Conservation (phyloP, 2,113 vertebrate genomes). For the Sinocyclocheilus rhinocerous region DNA sequence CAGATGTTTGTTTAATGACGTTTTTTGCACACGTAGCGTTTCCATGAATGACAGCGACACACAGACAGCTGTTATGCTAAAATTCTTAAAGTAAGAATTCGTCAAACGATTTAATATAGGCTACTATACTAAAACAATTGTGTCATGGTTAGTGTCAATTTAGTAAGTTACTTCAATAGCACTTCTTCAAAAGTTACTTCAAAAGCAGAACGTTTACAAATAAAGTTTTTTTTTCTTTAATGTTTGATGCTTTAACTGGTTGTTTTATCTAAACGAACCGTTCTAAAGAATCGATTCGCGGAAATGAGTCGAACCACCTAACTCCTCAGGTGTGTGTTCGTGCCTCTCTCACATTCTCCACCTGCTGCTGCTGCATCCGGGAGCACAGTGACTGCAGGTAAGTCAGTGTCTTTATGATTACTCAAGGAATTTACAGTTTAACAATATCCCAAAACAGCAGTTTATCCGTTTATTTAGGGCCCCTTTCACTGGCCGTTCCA, state of each 20-base stretch:
- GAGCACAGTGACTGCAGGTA: not conserved
- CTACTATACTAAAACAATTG: not conserved
- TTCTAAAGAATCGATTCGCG: constrained; percentile 11
- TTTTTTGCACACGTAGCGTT: constrained; percentile 50
- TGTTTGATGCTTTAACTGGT: no score
- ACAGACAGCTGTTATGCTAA: not conserved
- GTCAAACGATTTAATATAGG: not conserved
- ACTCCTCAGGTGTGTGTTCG: not conserved
- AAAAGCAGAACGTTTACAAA: no score
- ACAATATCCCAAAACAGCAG: not conserved
- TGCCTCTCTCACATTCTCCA: not conserved
- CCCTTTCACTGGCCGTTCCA: not conserved
- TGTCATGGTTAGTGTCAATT: not conserved
- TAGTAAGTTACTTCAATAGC: no score
- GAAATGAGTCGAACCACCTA: not conserved
- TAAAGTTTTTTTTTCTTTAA: no score
- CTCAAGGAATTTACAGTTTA: not conserved
- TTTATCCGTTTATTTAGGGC: not conserved
- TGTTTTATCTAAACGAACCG: not conserved
- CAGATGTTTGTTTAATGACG: constrained; percentile 63
- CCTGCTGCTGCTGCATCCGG: constrained; percentile 36
- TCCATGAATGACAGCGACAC: not conserved
- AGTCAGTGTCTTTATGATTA: not conserved
- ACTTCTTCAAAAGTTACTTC: no score
- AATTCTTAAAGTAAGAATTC: not conserved